Percentiles rank a stretch among this genome's conserved stretches.
These are phyloP conservation scores for Dicycla oo DNA, from an alignment of 2,888 invertebrate species.

Conservation along the genomic window DNA sequence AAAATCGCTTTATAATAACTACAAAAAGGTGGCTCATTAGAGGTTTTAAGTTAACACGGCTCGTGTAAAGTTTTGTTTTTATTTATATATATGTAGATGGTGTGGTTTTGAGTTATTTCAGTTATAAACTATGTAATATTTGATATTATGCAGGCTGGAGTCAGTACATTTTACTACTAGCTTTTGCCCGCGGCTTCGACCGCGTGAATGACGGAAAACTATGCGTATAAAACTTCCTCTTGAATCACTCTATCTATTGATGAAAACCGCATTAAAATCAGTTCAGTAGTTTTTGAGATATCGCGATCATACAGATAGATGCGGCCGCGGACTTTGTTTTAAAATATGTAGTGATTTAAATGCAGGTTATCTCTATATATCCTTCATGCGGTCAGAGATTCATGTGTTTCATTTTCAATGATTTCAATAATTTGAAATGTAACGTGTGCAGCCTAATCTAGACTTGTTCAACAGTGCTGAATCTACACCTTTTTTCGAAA, in stretches of 20 bases:
- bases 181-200: no score
- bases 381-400: not conserved
- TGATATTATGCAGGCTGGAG: not conserved
- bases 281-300: no score
- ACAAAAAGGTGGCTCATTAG: slow-evolving; percentile 69
- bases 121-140: not conserved
- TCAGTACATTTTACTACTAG: no score
- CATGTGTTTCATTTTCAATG: not conserved
- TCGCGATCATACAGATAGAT: no score
- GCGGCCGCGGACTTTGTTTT: no score
- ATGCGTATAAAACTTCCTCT: no score
- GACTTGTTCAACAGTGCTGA: not conserved
- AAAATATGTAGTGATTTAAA: no score
- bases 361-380: not conserved
- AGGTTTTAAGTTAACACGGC: slow-evolving; percentile 50
- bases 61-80: slow-evolving; percentile 27
- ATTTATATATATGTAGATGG: no score
- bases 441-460: not conserved
- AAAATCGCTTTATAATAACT: slow-evolving; percentile 72
- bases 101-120: slow-evolving; percentile 1
- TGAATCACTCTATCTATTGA: no score
- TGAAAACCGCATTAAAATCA: no score
- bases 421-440: not conserved
- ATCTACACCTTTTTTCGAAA: no score
- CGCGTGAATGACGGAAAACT: no score